Base-by-base conservation (phyloP, 2,888 invertebrate genomes). In the Deroplatys truncata region DNA sequence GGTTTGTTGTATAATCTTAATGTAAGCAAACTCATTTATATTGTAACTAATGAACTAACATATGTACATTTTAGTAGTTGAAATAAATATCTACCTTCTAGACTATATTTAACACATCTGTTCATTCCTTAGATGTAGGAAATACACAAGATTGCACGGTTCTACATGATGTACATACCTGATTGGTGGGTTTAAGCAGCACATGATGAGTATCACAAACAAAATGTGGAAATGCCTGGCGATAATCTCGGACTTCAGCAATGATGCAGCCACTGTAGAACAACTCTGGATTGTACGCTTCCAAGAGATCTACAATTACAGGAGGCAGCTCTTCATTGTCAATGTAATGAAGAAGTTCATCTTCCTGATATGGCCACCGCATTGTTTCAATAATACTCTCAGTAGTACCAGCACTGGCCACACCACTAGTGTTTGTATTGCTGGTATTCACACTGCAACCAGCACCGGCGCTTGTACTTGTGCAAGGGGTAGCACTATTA, bases 201-300 rank as follows among this genome's bases (percentile, higher is more conserved):
- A 98, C 97, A 95, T 98, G 97, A 94, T 97, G 97, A 92, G 97
- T 96, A 94, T 97, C 97, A 94, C 96, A 97, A 93, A 96, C 94
- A 93, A 95, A 96, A 93, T 95, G 95, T 92, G 96, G 96, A 94
- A 96, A 97, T 91, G 96, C 96, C 94, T 97, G 97, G 92, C 98
- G 95, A 93, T 97, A 98, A 94, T 98, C 98, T 92, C 98, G 95
- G 92, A 98, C 96, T 95, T 98, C 98, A 92, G 97, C 97, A 93
- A 98, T 97, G 91, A 98, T 97, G 94, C 98, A 98, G 91, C 98
- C 98, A 92, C 96, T 97, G 93, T 98, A 98, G 94, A 98, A 97
- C 90, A 98, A 95, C 93, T 97, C 97, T 88, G 97, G 97, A 93
- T 97, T 96, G 92, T 97, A 97, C 15, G 96, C 95, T 93, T 98